These are phyloP conservation scores for Platycnemis pennipes DNA, from an alignment of 2,888 invertebrate species.

Conservation along the genomic window DNA sequence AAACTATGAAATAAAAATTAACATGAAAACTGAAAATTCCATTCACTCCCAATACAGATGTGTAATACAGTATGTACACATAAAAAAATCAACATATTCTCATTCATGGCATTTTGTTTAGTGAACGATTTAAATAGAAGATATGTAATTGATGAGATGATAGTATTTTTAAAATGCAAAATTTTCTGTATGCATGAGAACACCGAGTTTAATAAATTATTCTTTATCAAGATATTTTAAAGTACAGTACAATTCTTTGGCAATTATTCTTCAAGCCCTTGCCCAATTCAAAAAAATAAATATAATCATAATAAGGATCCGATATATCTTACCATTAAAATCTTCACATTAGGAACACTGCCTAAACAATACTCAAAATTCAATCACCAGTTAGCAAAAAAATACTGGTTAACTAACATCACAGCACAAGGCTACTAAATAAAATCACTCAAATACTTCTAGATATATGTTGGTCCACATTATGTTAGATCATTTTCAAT, in stretches of 20 bases:
- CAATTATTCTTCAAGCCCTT: not conserved
- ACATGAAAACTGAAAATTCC: too few relatives aligned
- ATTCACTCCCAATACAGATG: too few relatives aligned
- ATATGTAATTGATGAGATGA: too few relatives aligned
- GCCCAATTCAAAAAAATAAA: not conserved
- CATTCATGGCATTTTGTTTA: not conserved
- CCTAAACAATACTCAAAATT: not conserved
- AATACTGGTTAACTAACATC: not conserved
- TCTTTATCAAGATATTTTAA: not conserved
- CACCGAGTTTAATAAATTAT: not conserved
- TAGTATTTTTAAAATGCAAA: not conserved
- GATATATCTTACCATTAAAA: not conserved
- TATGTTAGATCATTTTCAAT: not conserved
- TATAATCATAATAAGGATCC: not conserved
- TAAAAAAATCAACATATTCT: not conserved
- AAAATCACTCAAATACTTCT: not conserved
- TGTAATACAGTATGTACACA: not conserved
- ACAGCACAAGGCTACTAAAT: not conserved
- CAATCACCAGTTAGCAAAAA: not conserved
- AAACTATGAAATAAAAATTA: too few relatives aligned
- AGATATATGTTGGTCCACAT: not conserved
- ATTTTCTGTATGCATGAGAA: not conserved
- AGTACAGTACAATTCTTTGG: not conserved
- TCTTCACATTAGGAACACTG: not conserved
- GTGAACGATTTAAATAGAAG: not conserved